Percentiles rank a stretch among this genome's conserved stretches.
phyloP scores from a whole-genome alignment of 2,888 invertebrate species.

The Torymus aiolomorphi region DNA sequence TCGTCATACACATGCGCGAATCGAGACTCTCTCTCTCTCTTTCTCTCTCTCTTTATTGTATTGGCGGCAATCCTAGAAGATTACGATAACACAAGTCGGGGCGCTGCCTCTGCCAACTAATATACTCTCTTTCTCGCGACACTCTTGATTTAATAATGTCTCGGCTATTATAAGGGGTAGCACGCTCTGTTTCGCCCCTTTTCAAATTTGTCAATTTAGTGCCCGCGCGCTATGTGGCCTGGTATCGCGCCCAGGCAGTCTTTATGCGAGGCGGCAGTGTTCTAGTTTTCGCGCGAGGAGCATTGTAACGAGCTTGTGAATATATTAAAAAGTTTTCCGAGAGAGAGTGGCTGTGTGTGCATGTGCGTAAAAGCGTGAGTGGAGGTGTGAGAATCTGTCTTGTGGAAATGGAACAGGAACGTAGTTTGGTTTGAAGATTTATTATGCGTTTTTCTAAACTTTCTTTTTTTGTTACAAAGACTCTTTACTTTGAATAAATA shows the following conservation, averaged over 20 bases:
- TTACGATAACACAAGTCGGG: slow-evolving; percentile 58
- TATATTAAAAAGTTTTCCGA: background rate
- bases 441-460: too few relatives aligned
- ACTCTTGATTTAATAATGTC: slow-evolving; percentile 42
- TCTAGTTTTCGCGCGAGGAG: too few relatives aligned
- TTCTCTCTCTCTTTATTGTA: slow-evolving; percentile 34
- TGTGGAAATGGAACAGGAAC: too few relatives aligned
- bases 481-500: too few relatives aligned
- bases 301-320: background rate
- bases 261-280: too few relatives aligned
- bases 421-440: too few relatives aligned
- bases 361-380: too few relatives aligned
- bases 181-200: slow-evolving; percentile 20
- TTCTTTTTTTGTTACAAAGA: too few relatives aligned
- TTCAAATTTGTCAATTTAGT: slow-evolving; percentile 40
- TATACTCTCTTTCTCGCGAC: slow-evolving; percentile 3
- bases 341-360: too few relatives aligned
- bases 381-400: too few relatives aligned
- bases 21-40: too few relatives aligned
- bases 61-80: slow-evolving; percentile 63
- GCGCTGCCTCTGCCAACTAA: slow-evolving; percentile 58
- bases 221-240: background rate
- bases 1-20: slow-evolving; percentile 22
- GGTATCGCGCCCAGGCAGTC: too few relatives aligned
- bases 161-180: background rate